Conservation (phyloP, 2,888 invertebrate species). For the Resseliella maxima region DNA sequence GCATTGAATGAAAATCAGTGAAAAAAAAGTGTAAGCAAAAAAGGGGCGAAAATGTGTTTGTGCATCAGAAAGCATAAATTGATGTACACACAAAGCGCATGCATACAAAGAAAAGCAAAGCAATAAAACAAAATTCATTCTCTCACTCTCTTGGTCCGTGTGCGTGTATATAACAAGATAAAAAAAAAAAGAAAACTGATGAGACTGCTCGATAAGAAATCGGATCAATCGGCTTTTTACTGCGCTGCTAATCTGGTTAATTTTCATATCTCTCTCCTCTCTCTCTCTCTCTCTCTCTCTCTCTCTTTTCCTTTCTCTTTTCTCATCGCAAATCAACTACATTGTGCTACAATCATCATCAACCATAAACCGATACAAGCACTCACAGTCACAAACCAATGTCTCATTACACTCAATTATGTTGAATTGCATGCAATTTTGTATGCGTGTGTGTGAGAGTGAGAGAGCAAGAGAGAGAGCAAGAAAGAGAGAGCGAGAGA, state of each 20-base stretch:
- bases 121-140: not conserved
- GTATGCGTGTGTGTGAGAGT: no score
- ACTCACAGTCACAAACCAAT: no score
- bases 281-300: not conserved
- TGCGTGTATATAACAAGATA: not conserved
- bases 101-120: not conserved
- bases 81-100: no score
- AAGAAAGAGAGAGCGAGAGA: no score
- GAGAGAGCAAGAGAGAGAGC: no score
- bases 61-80: not conserved
- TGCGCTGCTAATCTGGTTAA: conserved; percentile 9
- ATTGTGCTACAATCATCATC: no score
- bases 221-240: conserved; percentile 16
- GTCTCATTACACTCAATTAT: no score
- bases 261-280: not conserved
- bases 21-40: not conserved
- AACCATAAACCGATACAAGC: no score
- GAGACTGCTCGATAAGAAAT: conserved; percentile 43
- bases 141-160: no score
- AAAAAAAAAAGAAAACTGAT: not conserved
- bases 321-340: no score
- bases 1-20: not conserved
- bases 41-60: not conserved
- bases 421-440: no score
- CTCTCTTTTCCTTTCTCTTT: no score